These are phyloP conservation scores for Ophion costatus DNA, from an alignment of 2,888 invertebrate genomes.

Conservation along the genomic window DNA sequence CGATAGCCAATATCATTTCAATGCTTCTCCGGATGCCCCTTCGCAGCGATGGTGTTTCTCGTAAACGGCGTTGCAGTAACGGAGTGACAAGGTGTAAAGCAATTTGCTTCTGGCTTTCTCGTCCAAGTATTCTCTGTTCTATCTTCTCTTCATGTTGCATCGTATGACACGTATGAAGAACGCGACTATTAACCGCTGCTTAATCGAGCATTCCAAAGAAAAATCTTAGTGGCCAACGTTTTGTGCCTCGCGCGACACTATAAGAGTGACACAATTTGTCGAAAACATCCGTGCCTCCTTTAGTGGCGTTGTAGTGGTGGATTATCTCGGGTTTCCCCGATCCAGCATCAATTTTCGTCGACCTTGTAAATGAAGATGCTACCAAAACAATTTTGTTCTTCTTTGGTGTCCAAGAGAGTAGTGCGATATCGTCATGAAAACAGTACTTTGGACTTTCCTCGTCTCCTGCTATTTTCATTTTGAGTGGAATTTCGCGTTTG, in stretches of 20 bases:
- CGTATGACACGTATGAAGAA: conserved; percentile 38
- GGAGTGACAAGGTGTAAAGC: conserved; percentile 51
- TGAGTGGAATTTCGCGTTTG: conserved; percentile 45
- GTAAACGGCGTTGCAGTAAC: conserved; percentile 51
- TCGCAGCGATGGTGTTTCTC: conserved; percentile 53
- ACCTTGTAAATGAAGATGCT: conserved; percentile 51
- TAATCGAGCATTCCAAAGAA: conserved; percentile 68
- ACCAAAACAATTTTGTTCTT: conserved; percentile 64
- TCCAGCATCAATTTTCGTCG: conserved; percentile 32
- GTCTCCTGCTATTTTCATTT: conserved; percentile 39
- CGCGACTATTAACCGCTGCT: conserved; percentile 63
- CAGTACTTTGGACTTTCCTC: background rate
- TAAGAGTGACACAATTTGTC: conserved; percentile 66
- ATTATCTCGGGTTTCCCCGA: conserved; percentile 53
- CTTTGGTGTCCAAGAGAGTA: conserved; percentile 61
- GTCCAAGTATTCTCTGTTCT: background rate
- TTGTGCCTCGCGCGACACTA: conserved; percentile 52
- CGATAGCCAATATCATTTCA: conserved; percentile 46
- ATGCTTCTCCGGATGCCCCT: conserved; percentile 56
- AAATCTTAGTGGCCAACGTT: conserved; percentile 65
- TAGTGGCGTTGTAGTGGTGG: conserved; percentile 43
- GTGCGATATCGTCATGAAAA: conserved; percentile 16
- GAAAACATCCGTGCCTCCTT: conserved; percentile 61
- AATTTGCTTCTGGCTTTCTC: conserved; percentile 39
- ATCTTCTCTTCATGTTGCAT: conserved; percentile 24